Evolutionary conservation across 2,888 invertebrate species (phyloP).

Genomic region (Acanthosepion lycidas): DNA sequence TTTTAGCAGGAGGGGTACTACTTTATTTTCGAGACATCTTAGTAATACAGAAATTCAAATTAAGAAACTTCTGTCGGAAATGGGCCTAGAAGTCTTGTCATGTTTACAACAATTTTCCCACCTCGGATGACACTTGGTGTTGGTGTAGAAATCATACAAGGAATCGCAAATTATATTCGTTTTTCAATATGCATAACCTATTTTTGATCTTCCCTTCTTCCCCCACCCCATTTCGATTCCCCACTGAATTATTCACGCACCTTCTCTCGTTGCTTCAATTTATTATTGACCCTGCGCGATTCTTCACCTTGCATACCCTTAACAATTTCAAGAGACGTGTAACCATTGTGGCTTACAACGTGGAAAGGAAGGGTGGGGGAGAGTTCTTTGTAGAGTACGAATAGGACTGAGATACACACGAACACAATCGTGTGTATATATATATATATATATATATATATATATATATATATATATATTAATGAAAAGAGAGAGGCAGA

Average conservation of each 20-base stretch:
- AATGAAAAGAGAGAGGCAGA: neutral
- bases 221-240: neutral
- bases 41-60: neutral
- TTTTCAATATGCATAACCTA: neutral
- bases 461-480: neutral
- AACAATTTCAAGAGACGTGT: neutral
- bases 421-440: neutral
- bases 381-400: too few relatives aligned
- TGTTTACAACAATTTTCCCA: neutral
- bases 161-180: neutral
- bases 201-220: neutral
- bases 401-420: too few relatives aligned
- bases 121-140: neutral
- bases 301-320: too few relatives aligned
- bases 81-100: neutral
- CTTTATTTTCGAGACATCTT: too few relatives aligned
- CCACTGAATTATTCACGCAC: neutral
- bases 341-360: neutral
- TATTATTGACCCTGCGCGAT: neutral
- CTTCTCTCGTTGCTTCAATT: neutral
- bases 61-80: neutral
- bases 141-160: neutral
- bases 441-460: neutral
- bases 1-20: too few relatives aligned
- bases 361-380: neutral